Evolutionary conservation across 2,888 invertebrate species (phyloP), one percentile per base, ranked within the genome.

Genomic region (Coenonympha arcania): DNA sequence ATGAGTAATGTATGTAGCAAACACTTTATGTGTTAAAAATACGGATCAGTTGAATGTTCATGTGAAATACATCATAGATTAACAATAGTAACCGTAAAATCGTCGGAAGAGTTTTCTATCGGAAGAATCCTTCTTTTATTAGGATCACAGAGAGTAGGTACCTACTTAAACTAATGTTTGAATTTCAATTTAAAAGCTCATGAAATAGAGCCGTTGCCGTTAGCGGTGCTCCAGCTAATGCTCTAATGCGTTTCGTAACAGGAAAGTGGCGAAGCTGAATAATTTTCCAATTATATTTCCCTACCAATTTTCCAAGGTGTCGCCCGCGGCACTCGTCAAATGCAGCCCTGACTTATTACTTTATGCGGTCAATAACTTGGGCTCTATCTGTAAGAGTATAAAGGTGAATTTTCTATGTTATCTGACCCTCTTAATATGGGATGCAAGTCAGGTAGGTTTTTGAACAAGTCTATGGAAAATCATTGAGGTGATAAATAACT

Each of bases 261-360:
- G 70, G 71, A 71, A 78, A 81, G 75, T 74, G 76, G 75, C 74
- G 72, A 69, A 69, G 72, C 80, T 76, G 83, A 79, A 85, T 85
- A 86, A 86, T 86, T 85, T 82, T 83, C 85, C 84, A 85, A 86
- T 86, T 86, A 86, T 85, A 84, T 83, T 85, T 84, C 82, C 82
- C 81, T 77, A 82, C 73, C 85, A 85, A 85, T 85, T 85, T 86
- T 85, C 84, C 85, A 70, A 80, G 80, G 81, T 84, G 85, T 84
- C 86, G 86, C 85, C 72, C 73, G 73, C 76, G 83, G 85, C 83
- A 66, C 77, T 82, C 84, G 86, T 86, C 86, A 85, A 83, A 71
- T 71, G 81, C 85, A 86, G 81, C 75, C 74, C 68, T 68, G 63
- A 50, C 49, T 57, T 52, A 52, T 52, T 41, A 52, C 48, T 39